Percentiles rank a stretch among this genome's conserved stretches.
These are phyloP conservation scores for Chrysodeixis includens DNA, from an alignment of 2,888 invertebrate genomes.

Conservation along the genomic window DNA sequence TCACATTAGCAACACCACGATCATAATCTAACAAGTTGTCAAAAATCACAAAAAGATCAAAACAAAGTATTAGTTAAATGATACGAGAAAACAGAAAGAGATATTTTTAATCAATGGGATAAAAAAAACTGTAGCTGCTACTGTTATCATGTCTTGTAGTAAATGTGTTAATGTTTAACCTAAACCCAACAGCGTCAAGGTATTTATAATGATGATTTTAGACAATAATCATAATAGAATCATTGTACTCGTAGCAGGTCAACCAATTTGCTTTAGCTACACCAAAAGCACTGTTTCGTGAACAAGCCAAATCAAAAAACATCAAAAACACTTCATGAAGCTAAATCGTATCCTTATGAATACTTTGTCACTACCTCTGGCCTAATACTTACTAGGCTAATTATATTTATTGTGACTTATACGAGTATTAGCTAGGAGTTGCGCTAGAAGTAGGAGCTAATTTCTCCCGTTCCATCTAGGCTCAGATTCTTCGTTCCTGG, in stretches of 20 bases:
- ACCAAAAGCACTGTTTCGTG: slow-evolving; percentile 17
- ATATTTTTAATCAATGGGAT: too few relatives aligned
- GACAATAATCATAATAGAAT: slow-evolving; percentile 15
- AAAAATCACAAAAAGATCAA: slow-evolving; percentile 20
- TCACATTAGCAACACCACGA: not conserved
- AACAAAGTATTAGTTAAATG: not conserved
- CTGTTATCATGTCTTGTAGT: too few relatives aligned
- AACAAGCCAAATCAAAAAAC: slow-evolving; percentile 9
- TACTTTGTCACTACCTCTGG: slow-evolving; percentile 31
- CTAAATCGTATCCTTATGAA: slow-evolving; percentile 17
- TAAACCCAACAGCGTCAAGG: not conserved
- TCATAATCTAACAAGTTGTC: slow-evolving; percentile 11
- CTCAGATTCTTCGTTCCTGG: slow-evolving; percentile 86
- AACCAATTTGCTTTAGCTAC: slow-evolving; percentile 10
- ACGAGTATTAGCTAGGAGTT: slow-evolving; percentile 20
- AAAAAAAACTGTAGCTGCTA: too few relatives aligned
- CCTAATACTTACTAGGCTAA: not conserved
- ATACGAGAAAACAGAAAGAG: too few relatives aligned
- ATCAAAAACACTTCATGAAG: slow-evolving; percentile 31
- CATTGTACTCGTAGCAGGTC: slow-evolving; percentile 31
- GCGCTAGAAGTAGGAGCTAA: slow-evolving; percentile 70
- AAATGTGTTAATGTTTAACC: too few relatives aligned
- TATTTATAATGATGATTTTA: slow-evolving; percentile 16
- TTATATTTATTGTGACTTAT: not conserved
- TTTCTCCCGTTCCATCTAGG: slow-evolving; percentile 70